phyloP scores from a whole-genome alignment of 2,888 invertebrate genomes.

The Mythimna loreyi region DNA sequence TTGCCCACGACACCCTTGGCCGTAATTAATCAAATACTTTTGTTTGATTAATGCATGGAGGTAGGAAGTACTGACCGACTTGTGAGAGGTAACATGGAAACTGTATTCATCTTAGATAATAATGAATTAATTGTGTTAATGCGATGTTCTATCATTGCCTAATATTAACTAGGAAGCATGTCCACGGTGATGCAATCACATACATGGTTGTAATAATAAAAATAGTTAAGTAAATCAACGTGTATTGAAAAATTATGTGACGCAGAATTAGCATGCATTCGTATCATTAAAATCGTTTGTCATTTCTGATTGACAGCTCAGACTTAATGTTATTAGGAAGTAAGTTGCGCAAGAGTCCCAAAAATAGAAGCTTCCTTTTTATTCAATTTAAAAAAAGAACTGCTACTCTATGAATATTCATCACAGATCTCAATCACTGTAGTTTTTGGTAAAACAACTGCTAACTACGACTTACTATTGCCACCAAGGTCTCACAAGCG shows the following conservation, averaged over 20 bases:
- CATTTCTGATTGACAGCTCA: conserved; percentile 19
- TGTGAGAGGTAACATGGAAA: conserved; percentile 46
- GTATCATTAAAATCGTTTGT: conserved; percentile 28
- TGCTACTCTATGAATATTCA: background rate
- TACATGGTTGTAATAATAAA: conserved; percentile 43
- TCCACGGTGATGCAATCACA: conserved; percentile 45
- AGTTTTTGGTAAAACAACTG: conserved; percentile 21
- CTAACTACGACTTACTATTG: conserved; percentile 33
- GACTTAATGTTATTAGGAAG: conserved; percentile 20
- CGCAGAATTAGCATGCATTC: conserved; percentile 22
- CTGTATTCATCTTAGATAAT: conserved; percentile 37
- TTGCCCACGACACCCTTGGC: conserved; percentile 71
- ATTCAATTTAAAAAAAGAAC: too few relatives aligned
- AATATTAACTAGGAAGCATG: conserved; percentile 61
- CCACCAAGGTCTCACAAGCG: conserved; percentile 52
- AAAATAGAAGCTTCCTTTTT: conserved; percentile 9
- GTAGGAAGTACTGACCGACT: conserved; percentile 53
- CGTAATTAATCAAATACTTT: conserved; percentile 71
- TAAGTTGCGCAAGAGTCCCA: conserved; percentile 16
- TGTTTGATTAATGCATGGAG: conserved; percentile 59
- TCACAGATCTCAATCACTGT: background rate
- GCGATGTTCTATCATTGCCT: conserved; percentile 57
- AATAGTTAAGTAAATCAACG: conserved; percentile 45
- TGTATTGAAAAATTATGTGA: conserved; percentile 43
- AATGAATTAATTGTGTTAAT: conserved; percentile 60